Evolutionary conservation across 2,797 vertebrate genomes (phyloP).

Genomic region (Onychomys arenicola): DNA sequence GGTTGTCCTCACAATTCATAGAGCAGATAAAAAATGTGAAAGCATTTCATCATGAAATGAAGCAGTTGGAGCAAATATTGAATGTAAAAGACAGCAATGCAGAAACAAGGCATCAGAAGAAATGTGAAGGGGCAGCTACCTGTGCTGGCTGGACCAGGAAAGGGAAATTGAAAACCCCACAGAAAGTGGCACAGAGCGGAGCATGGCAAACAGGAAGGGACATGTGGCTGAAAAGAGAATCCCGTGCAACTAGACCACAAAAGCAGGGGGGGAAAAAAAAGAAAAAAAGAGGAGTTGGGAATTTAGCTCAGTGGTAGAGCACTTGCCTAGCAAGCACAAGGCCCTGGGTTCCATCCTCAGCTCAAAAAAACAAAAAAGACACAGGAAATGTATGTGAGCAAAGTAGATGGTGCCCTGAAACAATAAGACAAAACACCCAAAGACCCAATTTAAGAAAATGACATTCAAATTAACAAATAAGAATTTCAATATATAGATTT

Average conservation of each 20-base stretch:
- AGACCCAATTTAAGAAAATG: background rate
- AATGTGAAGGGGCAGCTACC: background rate
- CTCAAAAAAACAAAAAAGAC: background rate
- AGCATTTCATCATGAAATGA: background rate
- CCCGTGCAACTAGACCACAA: background rate
- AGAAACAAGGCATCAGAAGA: background rate
- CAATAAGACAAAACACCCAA: background rate
- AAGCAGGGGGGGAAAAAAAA: background rate
- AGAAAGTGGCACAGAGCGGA: background rate
- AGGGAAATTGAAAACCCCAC: background rate
- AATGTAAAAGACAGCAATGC: background rate
- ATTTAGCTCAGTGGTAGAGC: no score
- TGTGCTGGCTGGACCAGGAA: background rate
- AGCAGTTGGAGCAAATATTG: background rate
- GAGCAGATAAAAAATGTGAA: background rate
- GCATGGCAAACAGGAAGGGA: background rate
- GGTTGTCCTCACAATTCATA: background rate
- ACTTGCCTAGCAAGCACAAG: no score
- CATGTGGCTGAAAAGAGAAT: background rate
- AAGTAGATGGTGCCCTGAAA: background rate
- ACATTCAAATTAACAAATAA: background rate
- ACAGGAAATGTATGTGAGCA: background rate
- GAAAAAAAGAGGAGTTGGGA: no score
- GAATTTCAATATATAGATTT: background rate
- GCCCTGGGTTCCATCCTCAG: no score